These are phyloP conservation scores for Tromatobia lineatoria DNA, from an alignment of 2,888 invertebrate species.

Conservation along the genomic window DNA sequence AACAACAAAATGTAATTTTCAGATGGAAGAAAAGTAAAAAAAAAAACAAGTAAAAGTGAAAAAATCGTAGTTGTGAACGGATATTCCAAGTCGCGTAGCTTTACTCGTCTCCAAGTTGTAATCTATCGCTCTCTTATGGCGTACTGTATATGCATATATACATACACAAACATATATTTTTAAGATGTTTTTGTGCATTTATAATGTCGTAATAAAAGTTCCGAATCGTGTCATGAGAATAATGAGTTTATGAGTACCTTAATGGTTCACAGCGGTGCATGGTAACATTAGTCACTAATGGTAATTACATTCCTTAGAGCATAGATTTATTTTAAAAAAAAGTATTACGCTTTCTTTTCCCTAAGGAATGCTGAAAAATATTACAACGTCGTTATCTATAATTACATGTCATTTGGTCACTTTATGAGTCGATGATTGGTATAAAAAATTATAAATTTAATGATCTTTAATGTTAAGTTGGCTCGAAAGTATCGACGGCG, in stretches of 20 bases:
- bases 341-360: background rate
- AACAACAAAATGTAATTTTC: slow-evolving; percentile 41
- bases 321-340: background rate
- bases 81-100: slow-evolving; percentile 73
- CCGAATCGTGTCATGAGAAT: slow-evolving; percentile 77
- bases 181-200: slow-evolving; percentile 82
- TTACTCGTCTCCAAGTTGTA: slow-evolving; percentile 75
- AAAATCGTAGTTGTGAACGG: slow-evolving; percentile 48
- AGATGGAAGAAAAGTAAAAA: slow-evolving; percentile 41
- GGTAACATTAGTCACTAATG: background rate
- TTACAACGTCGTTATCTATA: background rate
- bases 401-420: background rate
- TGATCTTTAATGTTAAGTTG: background rate
- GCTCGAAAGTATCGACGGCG: too few species aligned
- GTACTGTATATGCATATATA: slow-evolving; percentile 76
- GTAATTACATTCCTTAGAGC: background rate
- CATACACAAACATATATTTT: slow-evolving; percentile 78
- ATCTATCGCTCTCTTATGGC: slow-evolving; percentile 75
- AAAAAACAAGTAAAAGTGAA: too few species aligned
- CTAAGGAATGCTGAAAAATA: background rate
- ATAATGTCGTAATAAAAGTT: slow-evolving; percentile 81
- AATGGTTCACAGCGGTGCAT: slow-evolving; percentile 13
- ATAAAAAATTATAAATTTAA: background rate
- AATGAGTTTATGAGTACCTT: slow-evolving; percentile 1
- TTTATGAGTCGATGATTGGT: background rate